Percentiles rank a stretch among this genome's conserved stretches.
phyloP scores from a whole-genome alignment of 2,113 vertebrate genomes.

The Cygnus atratus region DNA sequence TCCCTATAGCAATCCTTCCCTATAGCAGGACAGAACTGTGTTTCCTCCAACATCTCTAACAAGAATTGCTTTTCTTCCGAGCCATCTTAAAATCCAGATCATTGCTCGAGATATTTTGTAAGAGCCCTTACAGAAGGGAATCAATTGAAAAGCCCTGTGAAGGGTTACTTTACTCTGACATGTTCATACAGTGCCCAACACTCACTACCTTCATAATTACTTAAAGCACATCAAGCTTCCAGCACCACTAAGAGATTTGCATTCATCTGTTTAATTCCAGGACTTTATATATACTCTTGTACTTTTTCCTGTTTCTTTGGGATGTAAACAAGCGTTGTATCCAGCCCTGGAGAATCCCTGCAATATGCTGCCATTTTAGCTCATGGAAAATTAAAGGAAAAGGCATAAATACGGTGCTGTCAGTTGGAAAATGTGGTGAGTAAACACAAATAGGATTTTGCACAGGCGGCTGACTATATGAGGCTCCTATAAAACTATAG shows the following conservation, averaged over 20 bases:
- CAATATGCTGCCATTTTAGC: not conserved
- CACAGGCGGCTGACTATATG: not conserved
- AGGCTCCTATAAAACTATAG: not conserved
- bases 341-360: not conserved
- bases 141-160: not conserved
- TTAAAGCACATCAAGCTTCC: not conserved
- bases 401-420: not conserved
- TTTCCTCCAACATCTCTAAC: not conserved
- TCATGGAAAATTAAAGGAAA: not conserved
- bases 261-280: not conserved
- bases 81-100: not conserved
- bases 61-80: not conserved
- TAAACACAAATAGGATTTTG: not conserved
- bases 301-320: not conserved
- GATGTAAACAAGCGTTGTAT: not conserved
- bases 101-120: not conserved
- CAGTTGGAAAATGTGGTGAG: not conserved
- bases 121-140: not conserved
- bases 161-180: not conserved
- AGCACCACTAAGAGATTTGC: not conserved
- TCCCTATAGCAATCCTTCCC: not conserved
- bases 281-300: not conserved
- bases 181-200: not conserved
- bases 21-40: not conserved
- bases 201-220: not conserved